Evolutionary conservation across 2,888 invertebrate species (phyloP).

Genomic region (Heliconius charithonia): DNA sequence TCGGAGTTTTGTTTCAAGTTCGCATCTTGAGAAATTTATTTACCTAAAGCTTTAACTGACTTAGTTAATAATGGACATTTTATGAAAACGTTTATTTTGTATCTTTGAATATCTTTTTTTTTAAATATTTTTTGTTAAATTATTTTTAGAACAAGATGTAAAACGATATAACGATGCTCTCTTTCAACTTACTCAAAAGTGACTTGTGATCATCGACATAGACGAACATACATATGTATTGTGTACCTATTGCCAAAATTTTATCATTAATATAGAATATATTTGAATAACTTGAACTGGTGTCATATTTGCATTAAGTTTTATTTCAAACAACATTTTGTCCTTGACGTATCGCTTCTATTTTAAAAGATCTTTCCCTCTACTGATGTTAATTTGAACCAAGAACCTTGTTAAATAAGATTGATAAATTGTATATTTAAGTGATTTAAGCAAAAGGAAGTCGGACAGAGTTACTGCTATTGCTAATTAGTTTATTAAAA

Average conservation of each 20-base stretch:
- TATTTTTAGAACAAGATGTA: neutral
- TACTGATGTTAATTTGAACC: neutral
- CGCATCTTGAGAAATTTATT: conserved; percentile 6
- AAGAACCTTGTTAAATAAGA: neutral
- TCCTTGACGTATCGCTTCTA: neutral
- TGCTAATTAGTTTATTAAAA: neutral
- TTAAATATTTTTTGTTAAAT: neutral
- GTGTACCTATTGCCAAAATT: neutral
- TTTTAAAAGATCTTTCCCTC: neutral
- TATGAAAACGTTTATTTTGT: neutral
- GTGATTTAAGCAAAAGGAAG: neutral
- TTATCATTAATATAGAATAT: neutral
- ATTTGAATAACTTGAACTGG: neutral
- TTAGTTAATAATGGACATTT: neutral
- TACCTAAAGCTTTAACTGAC: neutral
- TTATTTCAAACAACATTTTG: neutral
- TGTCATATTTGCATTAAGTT: neutral
- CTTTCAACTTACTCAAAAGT: neutral
- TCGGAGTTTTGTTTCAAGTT: conserved; percentile 35
- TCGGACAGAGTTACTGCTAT: neutral
- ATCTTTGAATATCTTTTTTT: neutral
- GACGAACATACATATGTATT: neutral
- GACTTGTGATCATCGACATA: neutral
- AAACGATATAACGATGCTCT: neutral
- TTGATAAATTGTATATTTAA: too few species aligned